A percentile compares a stretch with the other conserved stretches of the same genome.
Evolutionary conservation across 2,888 invertebrate species (phyloP).

Genomic region (Hofmannophila pseudospretella): DNA sequence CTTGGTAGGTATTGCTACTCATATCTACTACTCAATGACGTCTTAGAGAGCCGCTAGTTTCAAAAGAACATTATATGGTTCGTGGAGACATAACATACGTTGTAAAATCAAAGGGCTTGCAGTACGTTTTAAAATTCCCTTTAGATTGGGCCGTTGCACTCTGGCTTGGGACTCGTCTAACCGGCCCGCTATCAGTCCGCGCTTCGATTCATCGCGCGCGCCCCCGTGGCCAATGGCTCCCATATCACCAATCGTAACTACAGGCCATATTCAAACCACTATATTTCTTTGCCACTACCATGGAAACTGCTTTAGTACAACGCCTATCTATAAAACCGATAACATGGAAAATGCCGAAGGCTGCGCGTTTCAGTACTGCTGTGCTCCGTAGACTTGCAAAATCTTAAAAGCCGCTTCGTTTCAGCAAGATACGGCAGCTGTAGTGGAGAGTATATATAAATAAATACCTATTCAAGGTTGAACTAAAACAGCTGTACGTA

Average conservation of each 20-base stretch:
- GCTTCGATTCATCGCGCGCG: slow-evolving; percentile 68
- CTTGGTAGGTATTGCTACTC: too few relatives aligned
- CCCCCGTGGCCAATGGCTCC: slow-evolving; percentile 53
- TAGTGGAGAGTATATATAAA: slow-evolving; percentile 2
- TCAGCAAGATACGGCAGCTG: slow-evolving; percentile 5
- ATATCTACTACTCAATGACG: too few relatives aligned
- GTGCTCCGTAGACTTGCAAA: slow-evolving; percentile 1
- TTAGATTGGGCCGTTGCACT: slow-evolving; percentile 76
- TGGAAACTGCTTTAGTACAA: slow-evolving; percentile 19
- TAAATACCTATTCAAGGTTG: slow-evolving; percentile 12
- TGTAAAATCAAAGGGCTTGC: slow-evolving; percentile 59
- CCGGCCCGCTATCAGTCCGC: slow-evolving; percentile 73
- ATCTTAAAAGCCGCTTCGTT: neutral
- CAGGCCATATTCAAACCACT: slow-evolving; percentile 47
- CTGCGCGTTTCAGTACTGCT: slow-evolving; percentile 1
- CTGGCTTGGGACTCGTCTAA: slow-evolving; percentile 68
- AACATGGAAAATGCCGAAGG: slow-evolving; percentile 6
- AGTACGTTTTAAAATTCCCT: slow-evolving; percentile 72
- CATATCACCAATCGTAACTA: slow-evolving; percentile 64
- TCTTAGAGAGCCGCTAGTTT: too few relatives aligned
- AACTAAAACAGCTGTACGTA: slow-evolving; percentile 8
- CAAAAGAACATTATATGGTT: too few relatives aligned
- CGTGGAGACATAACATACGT: slow-evolving; percentile 12
- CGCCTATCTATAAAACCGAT: slow-evolving; percentile 4
- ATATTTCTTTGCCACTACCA: slow-evolving; percentile 28